Evolutionary conservation across 2,888 invertebrate genomes (phyloP).

Genomic region (Rhagophthalmus giganteus): DNA sequence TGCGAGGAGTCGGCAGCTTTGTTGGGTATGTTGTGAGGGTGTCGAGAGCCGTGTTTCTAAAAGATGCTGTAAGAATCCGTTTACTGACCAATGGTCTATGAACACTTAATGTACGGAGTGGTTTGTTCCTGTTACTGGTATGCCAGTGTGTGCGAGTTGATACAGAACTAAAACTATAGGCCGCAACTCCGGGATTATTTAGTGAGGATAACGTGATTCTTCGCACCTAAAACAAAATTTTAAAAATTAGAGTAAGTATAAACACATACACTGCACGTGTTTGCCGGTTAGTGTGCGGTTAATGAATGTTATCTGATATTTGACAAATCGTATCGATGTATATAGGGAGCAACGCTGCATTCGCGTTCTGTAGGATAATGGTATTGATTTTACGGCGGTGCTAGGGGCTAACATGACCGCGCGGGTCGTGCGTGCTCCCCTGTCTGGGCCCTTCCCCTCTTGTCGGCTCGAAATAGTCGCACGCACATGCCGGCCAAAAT

Average conservation of each 20-base stretch:
- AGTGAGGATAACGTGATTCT: constrained; percentile 20
- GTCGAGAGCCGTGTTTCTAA: constrained; percentile 35
- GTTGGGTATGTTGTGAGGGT: constrained; percentile 34
- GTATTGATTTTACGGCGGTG: constrained; percentile 54
- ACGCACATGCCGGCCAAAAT: constrained; percentile 35
- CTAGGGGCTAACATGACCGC: constrained; percentile 42
- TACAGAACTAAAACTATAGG: constrained; percentile 14
- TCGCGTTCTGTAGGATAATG: constrained; percentile 48
- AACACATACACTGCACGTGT: constrained; percentile 8
- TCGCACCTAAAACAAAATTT: constrained; percentile 11
- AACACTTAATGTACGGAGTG: constrained; percentile 27
- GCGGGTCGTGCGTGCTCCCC: constrained; percentile 40
- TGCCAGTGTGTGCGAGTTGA: constrained; percentile 29
- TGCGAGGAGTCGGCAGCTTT: constrained; percentile 34
- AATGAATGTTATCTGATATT: constrained; percentile 12
- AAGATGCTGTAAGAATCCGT: constrained; percentile 36
- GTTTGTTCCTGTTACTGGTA: constrained; percentile 13
- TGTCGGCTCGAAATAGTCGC: constrained; percentile 38
- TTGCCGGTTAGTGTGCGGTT: constrained; percentile 7
- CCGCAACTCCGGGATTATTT: constrained; percentile 5
- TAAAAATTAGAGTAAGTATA: constrained; percentile 21
- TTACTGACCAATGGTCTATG: constrained; percentile 35
- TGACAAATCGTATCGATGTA: constrained; percentile 18
- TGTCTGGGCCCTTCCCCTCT: constrained; percentile 36
- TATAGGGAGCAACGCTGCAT: constrained; percentile 39